Conservation (phyloP, 2,888 invertebrate species). For the Microctonus hyperodae region DNA sequence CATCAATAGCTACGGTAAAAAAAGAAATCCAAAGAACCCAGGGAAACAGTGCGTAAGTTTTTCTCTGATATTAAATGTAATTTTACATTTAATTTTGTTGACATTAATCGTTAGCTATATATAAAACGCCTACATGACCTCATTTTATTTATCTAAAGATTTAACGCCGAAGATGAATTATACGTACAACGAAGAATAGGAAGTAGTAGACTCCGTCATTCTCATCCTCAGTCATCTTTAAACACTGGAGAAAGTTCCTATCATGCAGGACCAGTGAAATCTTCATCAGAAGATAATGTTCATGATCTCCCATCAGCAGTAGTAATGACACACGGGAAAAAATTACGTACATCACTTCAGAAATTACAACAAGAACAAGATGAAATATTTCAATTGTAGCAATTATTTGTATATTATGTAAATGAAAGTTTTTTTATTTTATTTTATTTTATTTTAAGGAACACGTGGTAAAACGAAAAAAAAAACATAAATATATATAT, state of each 20-base stretch:
- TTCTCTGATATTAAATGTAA: constrained; percentile 7
- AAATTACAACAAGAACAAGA: constrained; percentile 86
- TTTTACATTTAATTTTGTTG: background rate
- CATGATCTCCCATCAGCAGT: constrained; percentile 65
- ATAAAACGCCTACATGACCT: too few species aligned
- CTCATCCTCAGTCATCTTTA: constrained; percentile 63
- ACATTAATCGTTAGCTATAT: too few species aligned
- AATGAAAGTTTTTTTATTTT: constrained; percentile 9
- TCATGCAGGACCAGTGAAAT: constrained; percentile 53
- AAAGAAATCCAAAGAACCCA: constrained; percentile 83
- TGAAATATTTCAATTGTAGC: constrained; percentile 92
- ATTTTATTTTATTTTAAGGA: background rate
- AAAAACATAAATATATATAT: too few species aligned
- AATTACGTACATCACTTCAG: constrained; percentile 81
- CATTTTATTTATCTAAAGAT: constrained; percentile 61
- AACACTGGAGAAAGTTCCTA: constrained; percentile 28
- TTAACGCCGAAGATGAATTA: constrained; percentile 67
- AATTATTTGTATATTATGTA: constrained; percentile 29
- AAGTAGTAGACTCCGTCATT: constrained; percentile 68
- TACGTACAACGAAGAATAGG: constrained; percentile 66
- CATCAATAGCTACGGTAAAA: constrained; percentile 83
- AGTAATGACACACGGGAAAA: constrained; percentile 82
- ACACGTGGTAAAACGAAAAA: background rate
- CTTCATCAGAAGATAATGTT: constrained; percentile 67
- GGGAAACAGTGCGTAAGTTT: constrained; percentile 81